Conservation (phyloP, 2,113 vertebrate genomes). For the Oncorhynchus gorbuscha region DNA sequence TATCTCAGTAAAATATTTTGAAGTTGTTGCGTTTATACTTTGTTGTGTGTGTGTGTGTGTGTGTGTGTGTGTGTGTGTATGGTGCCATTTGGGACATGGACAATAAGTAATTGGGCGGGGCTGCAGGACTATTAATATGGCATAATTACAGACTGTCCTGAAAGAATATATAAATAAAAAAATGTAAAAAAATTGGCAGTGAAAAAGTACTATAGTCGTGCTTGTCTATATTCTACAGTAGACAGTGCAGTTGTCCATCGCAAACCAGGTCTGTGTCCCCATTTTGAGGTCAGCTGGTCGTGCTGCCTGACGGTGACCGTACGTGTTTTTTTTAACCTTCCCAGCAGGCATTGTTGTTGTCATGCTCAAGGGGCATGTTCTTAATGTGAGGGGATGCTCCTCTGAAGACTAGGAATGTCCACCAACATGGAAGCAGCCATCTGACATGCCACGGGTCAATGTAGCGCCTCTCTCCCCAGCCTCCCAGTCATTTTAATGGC, state of each 20-base stretch:
- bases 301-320: background rate
- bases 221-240: too few relatives aligned
- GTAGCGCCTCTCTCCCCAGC: background rate
- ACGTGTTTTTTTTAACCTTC: background rate
- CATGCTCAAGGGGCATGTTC: conserved; percentile 8
- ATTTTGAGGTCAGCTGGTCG: background rate
- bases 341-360: conserved; percentile 12
- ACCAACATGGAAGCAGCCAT: background rate
- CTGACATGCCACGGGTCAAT: background rate
- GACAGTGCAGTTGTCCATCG: background rate
- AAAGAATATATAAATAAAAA: too few relatives aligned
- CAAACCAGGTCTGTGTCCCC: background rate
- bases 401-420: conserved; percentile 23
- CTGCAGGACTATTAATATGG: background rate
- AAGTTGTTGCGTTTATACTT: too few relatives aligned
- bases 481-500: conserved; percentile 7
- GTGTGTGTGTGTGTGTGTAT: too few relatives aligned
- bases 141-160: background rate
- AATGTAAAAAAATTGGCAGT: background rate
- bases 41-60: too few relatives aligned
- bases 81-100: too few relatives aligned
- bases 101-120: background rate
- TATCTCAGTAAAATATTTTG: too few relatives aligned
- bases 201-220: background rate
- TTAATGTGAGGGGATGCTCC: conserved; percentile 13